Evolutionary conservation across 2,797 vertebrate genomes (phyloP).

Genomic region (Ceyx erithaca): DNA sequence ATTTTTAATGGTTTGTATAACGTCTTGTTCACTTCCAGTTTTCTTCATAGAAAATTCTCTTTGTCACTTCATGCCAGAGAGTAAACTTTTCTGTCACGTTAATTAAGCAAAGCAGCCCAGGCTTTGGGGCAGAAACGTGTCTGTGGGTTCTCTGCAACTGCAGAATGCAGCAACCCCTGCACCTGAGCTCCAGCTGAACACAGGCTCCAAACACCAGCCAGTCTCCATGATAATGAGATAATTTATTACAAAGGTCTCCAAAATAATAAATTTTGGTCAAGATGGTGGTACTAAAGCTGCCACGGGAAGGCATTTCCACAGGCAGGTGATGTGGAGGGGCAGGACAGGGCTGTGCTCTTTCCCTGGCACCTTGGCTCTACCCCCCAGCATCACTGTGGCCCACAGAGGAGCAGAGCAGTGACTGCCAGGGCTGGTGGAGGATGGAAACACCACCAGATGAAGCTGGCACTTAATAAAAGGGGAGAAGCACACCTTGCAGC

Average conservation of each 20-base stretch:
- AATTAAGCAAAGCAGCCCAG: background rate
- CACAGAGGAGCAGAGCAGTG: background rate
- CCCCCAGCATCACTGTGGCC: background rate
- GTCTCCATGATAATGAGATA: fast-evolving
- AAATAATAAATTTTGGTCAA: background rate
- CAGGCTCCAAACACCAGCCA: fast-evolving
- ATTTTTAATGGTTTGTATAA: conserved; percentile 59
- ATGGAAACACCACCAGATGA: background rate
- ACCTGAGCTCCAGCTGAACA: background rate
- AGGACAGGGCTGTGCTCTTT: background rate
- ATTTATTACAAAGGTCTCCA: background rate
- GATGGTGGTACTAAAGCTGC: background rate
- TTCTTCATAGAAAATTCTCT: conserved; percentile 64
- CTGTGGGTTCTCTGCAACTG: background rate
- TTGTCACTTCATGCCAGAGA: conserved; percentile 43
- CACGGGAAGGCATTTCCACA: background rate
- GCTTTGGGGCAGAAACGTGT: background rate
- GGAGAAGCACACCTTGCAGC: background rate
- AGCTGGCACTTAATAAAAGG: background rate
- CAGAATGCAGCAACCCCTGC: fast-evolving
- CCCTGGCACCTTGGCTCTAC: background rate
- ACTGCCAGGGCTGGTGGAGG: background rate
- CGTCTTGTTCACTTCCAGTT: conserved; percentile 9
- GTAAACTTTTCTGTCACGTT: background rate
- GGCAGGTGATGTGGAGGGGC: background rate